A percentile compares a stretch with the other conserved stretches of the same genome.
phyloP scores from a whole-genome alignment of 2,888 invertebrate genomes.

The Platerodrilus igneus region DNA sequence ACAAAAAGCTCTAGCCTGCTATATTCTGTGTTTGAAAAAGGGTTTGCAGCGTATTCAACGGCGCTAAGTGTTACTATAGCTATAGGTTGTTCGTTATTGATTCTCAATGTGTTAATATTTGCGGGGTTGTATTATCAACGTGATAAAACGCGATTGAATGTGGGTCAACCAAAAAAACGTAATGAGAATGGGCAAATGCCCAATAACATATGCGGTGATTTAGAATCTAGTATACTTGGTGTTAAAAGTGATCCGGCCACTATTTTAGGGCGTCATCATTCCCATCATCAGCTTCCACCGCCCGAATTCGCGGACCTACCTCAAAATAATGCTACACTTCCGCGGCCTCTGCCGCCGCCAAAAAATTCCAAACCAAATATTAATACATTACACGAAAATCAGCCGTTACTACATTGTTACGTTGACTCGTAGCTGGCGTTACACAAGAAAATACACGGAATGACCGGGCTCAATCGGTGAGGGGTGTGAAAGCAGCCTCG shows the following conservation, averaged over 20 bases:
- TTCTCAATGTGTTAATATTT: conserved; percentile 88
- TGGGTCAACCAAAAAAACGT: conserved; percentile 61
- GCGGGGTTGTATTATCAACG: conserved; percentile 92
- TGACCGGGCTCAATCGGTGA: too few relatives aligned
- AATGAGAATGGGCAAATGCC: conserved; percentile 85
- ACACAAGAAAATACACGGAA: too few relatives aligned
- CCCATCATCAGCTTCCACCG: conserved; percentile 75
- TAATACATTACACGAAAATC: conserved; percentile 54
- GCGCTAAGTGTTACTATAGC: conserved; percentile 91
- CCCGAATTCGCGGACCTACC: conserved; percentile 81
- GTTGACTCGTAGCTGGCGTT: too few relatives aligned
- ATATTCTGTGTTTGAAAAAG: too few relatives aligned
- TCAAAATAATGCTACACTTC: conserved; percentile 63
- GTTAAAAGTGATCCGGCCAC: conserved; percentile 67
- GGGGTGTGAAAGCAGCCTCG: too few relatives aligned
- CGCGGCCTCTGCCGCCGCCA: conserved; percentile 67
- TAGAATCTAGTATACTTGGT: conserved; percentile 60
- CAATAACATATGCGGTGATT: conserved; percentile 81
- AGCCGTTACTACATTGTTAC: conserved; percentile 64
- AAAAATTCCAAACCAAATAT: conserved; percentile 56
- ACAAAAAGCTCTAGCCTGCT: too few relatives aligned
- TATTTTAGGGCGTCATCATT: conserved; percentile 68
- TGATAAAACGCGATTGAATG: conserved; percentile 71
- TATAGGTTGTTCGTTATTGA: conserved; percentile 87
- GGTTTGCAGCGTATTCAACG: conserved; percentile 86